Evolutionary conservation across 2,888 invertebrate species (phyloP).

Genomic region (Leptopilina drosophilae): DNA sequence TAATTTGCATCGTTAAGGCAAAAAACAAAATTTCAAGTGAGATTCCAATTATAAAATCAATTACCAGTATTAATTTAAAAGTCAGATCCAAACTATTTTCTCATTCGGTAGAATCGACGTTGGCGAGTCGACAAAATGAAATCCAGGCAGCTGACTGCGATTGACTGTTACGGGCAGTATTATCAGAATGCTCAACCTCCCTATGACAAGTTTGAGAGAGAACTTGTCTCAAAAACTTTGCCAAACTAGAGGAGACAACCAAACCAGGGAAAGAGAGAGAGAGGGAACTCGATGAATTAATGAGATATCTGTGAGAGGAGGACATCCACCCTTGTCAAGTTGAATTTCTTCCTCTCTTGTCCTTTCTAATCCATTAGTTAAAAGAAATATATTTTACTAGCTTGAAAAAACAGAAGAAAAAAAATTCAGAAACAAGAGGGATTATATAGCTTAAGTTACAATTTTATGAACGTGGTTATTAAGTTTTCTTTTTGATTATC

Average conservation of each 20-base stretch:
- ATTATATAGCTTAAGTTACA: slow-evolving; percentile 12
- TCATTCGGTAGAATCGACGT: slow-evolving; percentile 10
- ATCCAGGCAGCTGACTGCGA: slow-evolving; percentile 49
- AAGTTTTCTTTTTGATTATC: slow-evolving; percentile 34
- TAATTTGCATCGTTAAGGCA: neutral
- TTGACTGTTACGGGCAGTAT: slow-evolving; percentile 41
- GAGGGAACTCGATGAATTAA: slow-evolving; percentile 64
- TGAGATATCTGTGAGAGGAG: slow-evolving; percentile 62
- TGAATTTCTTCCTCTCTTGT: slow-evolving; percentile 47
- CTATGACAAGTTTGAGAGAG: slow-evolving; percentile 43
- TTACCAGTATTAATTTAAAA: slow-evolving; percentile 7
- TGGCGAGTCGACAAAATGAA: slow-evolving; percentile 50
- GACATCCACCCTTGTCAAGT: slow-evolving; percentile 44
- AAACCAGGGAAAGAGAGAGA: neutral
- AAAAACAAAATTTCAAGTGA: neutral
- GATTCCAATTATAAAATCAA: slow-evolving; percentile 15
- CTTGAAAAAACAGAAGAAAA: slow-evolving; percentile 46
- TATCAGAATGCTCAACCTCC: slow-evolving; percentile 54
- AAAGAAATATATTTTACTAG: slow-evolving; percentile 56
- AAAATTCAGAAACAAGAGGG: neutral
- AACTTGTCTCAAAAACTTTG: slow-evolving; percentile 52
- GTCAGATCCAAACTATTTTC: slow-evolving; percentile 14
- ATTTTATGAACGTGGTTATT: slow-evolving; percentile 23
- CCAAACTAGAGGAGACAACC: slow-evolving; percentile 11
- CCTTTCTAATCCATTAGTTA: slow-evolving; percentile 51